Base-by-base conservation (phyloP, 2,888 invertebrate genomes). In the Norana najaformis region DNA sequence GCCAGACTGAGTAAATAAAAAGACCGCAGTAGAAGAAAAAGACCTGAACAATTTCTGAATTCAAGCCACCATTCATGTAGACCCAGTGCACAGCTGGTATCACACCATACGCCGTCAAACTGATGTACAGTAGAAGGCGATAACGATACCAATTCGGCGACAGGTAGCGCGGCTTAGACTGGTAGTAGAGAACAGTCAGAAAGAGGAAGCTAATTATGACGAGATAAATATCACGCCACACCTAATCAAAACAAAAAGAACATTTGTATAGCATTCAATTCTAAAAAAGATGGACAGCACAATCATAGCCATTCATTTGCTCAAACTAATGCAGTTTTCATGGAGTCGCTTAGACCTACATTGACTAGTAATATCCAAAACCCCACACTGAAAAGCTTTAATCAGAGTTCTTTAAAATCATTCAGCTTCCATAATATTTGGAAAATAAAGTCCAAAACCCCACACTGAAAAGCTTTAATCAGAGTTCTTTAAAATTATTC, bases 71-170 rank as follows among this genome's bases (percentile, higher is more conserved):
- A 97, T 98, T 97, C 69, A 97, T 96, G 92, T 97, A 96, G 0
- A 97, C 96, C 98, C 98, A 99, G 94, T 99, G 99, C 90, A 97
- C 95, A 4, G 98, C 97, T 3, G 98, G 98, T 92, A 98, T 96
- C 11, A 98, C 96, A 1, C 99, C 98, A 94, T 94, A 94, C 14
- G 93, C 94, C 11, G 93, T 93, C 16, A 95, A 92, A 34, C 93
- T 93, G 36, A 93, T 91, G 91, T 94, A 95, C 18, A 95, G 92
- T 0, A 93, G 90, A 90, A 94, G 92, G n/a, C 94, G 83, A 36
- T 92, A 92, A 88, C 91, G 91, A 96, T 90, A 96, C 95, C 95
- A 98, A 96, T 95, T 97, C 83, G 92, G 91, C 41, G 93, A 92
- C 89, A 93, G 92, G 92, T 93, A 93, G 36, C 93, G 91, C 0